Evolutionary conservation across 37 sponge, comb jelly and placozoan genomes (phyloP), one percentile per base, ranked within the genome.

Genomic region (Amphimedon queenslandica): DNA sequence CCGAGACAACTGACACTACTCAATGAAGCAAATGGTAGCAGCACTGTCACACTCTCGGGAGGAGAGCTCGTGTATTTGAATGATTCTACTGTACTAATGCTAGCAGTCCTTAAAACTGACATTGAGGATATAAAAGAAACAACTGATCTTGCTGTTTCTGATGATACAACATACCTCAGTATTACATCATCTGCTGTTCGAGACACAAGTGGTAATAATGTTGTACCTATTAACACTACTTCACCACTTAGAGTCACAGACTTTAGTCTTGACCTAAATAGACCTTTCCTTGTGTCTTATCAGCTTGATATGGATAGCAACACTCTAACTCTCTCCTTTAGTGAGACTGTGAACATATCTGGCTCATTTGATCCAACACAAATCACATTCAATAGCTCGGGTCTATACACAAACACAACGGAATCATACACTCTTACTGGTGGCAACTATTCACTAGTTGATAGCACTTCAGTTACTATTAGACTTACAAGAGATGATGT

Each of bases 331-430:
- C 83, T 95, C 21, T 84, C 92, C 8, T 95, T 95, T 72, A 76
- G 83, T 51, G 96, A 95, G 57, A 88, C 96, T 28, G 89, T 91
- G 30, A 81, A 88, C 56, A 67, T 73, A 16, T 73, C 68, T 27
- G 53, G 53, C 8, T 77, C 82, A 21, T 75, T 88, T 66, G 80
- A 88, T 57, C 69, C 66, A 5, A 37, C 61, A 4, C 64, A 78
- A 40, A 57, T 88, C 31, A 76, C 80, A 8, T 30, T 93, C 24
- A 74, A 74, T 41, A 79, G 77, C 64, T 42, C 36, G 5, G 25
- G 53, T 36, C 41, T 60, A 0, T 53, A 51, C 33, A 29, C 25
- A 34, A 71, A 43, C 36, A 76, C 42, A 28, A 57, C 77, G 0
- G 47, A 57, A 20, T 58, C 25, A 42, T 80, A 80, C 73, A 79